phyloP scores from a whole-genome alignment of 2,888 invertebrate genomes.

The Nasonovia ribisnigri region DNA sequence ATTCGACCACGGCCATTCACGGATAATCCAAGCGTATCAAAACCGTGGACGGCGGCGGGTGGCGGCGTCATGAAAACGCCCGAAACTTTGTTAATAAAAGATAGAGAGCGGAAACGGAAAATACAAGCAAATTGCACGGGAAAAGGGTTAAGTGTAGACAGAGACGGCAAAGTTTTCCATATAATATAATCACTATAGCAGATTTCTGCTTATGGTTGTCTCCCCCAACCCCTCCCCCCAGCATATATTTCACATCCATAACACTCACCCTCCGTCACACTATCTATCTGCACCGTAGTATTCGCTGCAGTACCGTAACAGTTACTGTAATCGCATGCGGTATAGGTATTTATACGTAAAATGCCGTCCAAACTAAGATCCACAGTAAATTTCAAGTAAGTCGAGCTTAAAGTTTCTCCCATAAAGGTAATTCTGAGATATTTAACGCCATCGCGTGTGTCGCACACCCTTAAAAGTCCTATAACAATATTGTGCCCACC shows the following conservation, averaged over 20 bases:
- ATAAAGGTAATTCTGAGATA: slow-evolving; percentile 33
- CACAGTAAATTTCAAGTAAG: slow-evolving; percentile 37
- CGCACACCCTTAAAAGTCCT: slow-evolving; percentile 23
- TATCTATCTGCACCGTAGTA: background rate
- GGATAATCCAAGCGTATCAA: slow-evolving; percentile 37
- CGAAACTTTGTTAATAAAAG: slow-evolving; percentile 61
- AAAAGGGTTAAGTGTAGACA: slow-evolving; percentile 46
- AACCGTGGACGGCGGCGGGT: background rate
- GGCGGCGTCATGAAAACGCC: background rate
- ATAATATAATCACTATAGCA: slow-evolving; percentile 41
- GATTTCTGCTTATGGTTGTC: slow-evolving; percentile 42
- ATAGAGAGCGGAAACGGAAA: slow-evolving; percentile 31
- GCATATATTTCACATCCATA: background rate
- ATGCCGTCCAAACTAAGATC: slow-evolving; percentile 28
- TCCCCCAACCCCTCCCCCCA: background rate
- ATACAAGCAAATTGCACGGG: slow-evolving; percentile 21
- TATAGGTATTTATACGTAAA: slow-evolving; percentile 21
- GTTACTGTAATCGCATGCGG: slow-evolving; percentile 21
- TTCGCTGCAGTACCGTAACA: background rate
- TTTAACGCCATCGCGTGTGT: background rate
- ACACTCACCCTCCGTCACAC: background rate
- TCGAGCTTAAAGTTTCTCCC: slow-evolving; percentile 41
- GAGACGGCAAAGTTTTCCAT: slow-evolving; percentile 48
- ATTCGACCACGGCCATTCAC: background rate
- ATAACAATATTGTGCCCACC: background rate